Evolutionary conservation across 2,888 invertebrate species (phyloP).

Genomic region (Colletes collaris): DNA sequence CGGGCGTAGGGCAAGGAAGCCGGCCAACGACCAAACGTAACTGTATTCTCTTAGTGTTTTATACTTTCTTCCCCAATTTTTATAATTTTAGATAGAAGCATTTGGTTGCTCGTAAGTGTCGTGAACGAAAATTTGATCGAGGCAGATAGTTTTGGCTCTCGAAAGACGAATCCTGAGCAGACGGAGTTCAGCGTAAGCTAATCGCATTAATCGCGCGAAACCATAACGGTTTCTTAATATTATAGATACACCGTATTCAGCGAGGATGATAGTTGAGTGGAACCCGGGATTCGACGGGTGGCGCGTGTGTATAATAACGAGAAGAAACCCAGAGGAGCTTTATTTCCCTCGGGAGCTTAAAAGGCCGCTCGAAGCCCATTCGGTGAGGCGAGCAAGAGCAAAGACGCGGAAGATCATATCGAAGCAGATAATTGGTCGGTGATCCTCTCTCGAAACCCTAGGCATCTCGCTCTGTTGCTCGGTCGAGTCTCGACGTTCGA

Average conservation of each 20-base stretch:
- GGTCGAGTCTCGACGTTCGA: conserved; percentile 1
- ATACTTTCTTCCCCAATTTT: no score
- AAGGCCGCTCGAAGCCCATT: conserved; percentile 62
- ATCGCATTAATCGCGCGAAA: conserved; percentile 64
- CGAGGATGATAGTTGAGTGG: conserved; percentile 32
- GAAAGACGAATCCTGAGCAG: not conserved
- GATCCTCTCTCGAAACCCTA: conserved; percentile 77
- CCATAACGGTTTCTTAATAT: conserved; percentile 61
- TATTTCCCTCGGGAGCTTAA: conserved; percentile 82
- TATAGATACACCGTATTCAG: conserved; percentile 26
- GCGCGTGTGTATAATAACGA: conserved; percentile 81
- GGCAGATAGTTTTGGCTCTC: not conserved
- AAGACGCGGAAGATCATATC: conserved; percentile 80
- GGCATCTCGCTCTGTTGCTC: conserved; percentile 48
- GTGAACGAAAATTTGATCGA: no score
- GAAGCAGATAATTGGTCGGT: conserved; percentile 81
- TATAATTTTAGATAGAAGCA: no score
- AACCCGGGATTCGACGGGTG: conserved; percentile 47
- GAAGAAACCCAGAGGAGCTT: conserved; percentile 79
- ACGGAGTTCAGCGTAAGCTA: conserved; percentile 35
- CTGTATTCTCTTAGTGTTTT: no score
- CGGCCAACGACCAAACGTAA: no score
- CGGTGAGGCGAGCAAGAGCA: conserved; percentile 55
- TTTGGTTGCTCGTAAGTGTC: no score
- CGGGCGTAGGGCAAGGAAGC: no score